Conservation (phyloP, 2,113 vertebrate genomes). For the Nematolebias whitei region DNA sequence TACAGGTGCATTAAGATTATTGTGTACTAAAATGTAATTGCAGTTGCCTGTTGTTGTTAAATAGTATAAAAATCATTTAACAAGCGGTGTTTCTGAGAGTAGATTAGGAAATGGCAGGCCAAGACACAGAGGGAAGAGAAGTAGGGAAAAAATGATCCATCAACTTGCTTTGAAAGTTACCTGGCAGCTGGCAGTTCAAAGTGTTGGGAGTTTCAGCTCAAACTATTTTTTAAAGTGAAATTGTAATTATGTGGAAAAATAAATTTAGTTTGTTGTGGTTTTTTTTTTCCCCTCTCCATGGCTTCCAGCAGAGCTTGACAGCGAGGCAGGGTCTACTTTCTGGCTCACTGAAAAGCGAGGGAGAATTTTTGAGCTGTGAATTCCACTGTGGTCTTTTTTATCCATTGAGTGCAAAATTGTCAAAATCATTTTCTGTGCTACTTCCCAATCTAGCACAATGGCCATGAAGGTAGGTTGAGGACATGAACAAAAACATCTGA, state of each 20-base stretch:
- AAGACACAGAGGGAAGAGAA: constrained; percentile 50
- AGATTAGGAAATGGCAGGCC: constrained; percentile 42
- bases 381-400: constrained; percentile 45
- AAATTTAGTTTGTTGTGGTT: constrained; percentile 39
- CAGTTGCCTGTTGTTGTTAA: neutral
- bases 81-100: constrained; percentile 24
- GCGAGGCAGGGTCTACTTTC: constrained; percentile 30
- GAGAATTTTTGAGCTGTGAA: constrained; percentile 37
- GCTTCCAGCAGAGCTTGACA: constrained; percentile 12
- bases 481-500: constrained; percentile 22
- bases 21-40: neutral
- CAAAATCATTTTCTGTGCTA: constrained; percentile 13
- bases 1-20: neutral
- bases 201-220: constrained; percentile 46
- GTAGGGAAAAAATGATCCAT: constrained; percentile 36
- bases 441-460: constrained; percentile 18
- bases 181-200: constrained; percentile 37
- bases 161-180: constrained; percentile 64
- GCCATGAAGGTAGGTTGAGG: constrained; percentile 1
- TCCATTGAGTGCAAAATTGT: constrained; percentile 53
- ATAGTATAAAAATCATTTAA: constrained; percentile 22
- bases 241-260: constrained; percentile 72
- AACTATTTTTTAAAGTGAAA: constrained; percentile 63
- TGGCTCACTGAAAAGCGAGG: constrained; percentile 40
- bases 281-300: neutral